Base-by-base conservation (phyloP, 2,113 vertebrate species). In the Corythaixoides concolor region DNA sequence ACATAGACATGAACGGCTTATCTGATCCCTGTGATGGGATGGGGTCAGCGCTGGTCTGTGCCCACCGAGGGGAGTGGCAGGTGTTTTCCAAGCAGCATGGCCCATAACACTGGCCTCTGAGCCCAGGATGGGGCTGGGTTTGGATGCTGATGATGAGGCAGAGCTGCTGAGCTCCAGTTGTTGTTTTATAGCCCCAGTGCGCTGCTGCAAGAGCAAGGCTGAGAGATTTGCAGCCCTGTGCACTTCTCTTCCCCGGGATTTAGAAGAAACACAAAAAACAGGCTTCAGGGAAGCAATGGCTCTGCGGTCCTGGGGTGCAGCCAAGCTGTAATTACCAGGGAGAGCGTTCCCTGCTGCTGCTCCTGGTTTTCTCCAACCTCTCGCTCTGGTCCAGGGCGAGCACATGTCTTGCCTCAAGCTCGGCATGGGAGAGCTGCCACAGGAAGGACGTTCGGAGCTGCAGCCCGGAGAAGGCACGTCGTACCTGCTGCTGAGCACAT, bases 121-220 rank as follows among this genome's bases (percentile, higher is more conserved):
- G 49, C 28, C 35, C 6, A 1, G n/a, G 39, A 45, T 45, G 28
- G 47, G 41, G 15, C 60, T 53, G 60, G 24, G 5, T 63, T 82
- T 81, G 77, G 64, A 17, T 75, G 91, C 52, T 88, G 88, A 37
- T 90, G 56, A 8, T 2, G 11, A 27, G 41, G 17, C 66, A 23
- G 70, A 82, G 75, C 69, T 74, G 50, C 82, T 68, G 68, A 69
- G 39, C 69, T 49, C 70, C 52, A 11, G 43, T 39, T 3, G 2
- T 6, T 20, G 45, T 43, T 80, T 43, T 24, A 69, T 5, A 60
- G 39, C 28, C 55, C 39, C 63, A 8, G 11, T 39, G 78, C 39
- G 22, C 24, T 27, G 21, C 63, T 73, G 53, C 0, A 0, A 66
- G 68, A 66, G 30, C 1, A 0, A 56, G 45, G 26, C 50, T 0